Evolutionary conservation across 2,797 vertebrate species (phyloP), one percentile per base, ranked within the genome.

Genomic region (Gallinago nigripennis): DNA sequence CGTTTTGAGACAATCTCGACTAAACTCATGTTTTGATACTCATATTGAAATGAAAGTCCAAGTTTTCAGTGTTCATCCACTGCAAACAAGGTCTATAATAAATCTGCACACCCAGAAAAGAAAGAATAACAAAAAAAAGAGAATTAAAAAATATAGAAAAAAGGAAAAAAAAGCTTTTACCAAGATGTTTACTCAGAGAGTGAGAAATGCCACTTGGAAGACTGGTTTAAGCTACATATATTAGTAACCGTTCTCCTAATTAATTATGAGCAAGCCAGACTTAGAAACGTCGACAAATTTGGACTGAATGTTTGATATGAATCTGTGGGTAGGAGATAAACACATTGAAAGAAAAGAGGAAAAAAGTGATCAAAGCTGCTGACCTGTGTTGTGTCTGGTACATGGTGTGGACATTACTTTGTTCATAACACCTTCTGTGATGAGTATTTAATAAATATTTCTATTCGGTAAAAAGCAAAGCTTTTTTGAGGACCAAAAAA

Each of bases 381-480:
- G 2, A 16, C 0, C 3, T 14, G 5, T 0, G 23, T 3, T 17
- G 23, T 1, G 6, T 4, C 83, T 60, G 35, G 19, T 33, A 27
- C 6, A 11, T 1, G 23, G 45, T 7, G 0, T 4, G 58, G 53
- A 51, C 10, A 3, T 27, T 9, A 19, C 60, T 63, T 35, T 37
- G 60, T n/a, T 27, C 14, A 0, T 37, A n/a, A 61, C 16, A 33
- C 21, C 37, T 46, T 50, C 79, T 21, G 35, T 9, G 15, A n/a
- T 12, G 16, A 57, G 18, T 20, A 15, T 20, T 69, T 33, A 43
- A 53, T 41, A 71, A 79, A 25, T 41, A 60, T 16, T 45, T 70
- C 9, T 51, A 45, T 17, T 51, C 15, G 11, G 33, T 24, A 78
- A 64, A 89, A 57, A 54, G 15, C 16, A 73, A 63, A 87, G 31